Conservation (phyloP, 2,888 invertebrate genomes). For the Caprella mutica region DNA sequence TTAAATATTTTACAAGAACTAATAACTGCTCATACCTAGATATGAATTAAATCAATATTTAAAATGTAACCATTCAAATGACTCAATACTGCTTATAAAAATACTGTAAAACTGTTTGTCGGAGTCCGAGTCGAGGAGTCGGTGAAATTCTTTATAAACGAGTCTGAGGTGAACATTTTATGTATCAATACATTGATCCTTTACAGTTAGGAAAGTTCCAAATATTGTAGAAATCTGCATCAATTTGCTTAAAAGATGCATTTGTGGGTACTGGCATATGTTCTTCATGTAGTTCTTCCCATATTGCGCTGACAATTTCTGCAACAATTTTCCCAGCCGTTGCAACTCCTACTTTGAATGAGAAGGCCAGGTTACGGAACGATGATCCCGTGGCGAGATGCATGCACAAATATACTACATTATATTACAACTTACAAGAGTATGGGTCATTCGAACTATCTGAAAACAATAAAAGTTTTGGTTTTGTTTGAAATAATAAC, state of each 20-base stretch:
- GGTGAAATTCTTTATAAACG: conserved; percentile 35
- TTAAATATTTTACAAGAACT: too few relatives aligned
- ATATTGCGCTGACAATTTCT: conserved; percentile 9
- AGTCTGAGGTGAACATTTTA: too few relatives aligned
- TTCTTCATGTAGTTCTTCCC: conserved; percentile 4
- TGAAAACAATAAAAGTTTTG: too few relatives aligned
- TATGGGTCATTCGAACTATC: too few relatives aligned
- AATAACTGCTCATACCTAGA: too few relatives aligned
- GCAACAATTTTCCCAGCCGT: conserved; percentile 6
- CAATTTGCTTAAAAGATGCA: conserved; percentile 1
- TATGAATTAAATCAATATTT: too few relatives aligned
- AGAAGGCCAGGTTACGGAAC: conserved; percentile 3
- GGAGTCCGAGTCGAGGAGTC: conserved; percentile 29
- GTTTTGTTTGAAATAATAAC: too few relatives aligned
- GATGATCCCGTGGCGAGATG: conserved; percentile 8
- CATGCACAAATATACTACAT: too few relatives aligned
- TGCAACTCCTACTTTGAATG: background rate
- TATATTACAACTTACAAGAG: too few relatives aligned
- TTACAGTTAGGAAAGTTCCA: conserved; percentile 36
- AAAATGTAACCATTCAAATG: too few relatives aligned
- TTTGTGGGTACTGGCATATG: background rate
- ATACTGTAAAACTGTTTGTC: conserved; percentile 14
- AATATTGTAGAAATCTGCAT: conserved; percentile 13
- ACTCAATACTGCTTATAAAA: too few relatives aligned
- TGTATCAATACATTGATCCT: conserved; percentile 35